Base-by-base conservation (phyloP, 2,888 invertebrate genomes). In the Ophraella communa region DNA sequence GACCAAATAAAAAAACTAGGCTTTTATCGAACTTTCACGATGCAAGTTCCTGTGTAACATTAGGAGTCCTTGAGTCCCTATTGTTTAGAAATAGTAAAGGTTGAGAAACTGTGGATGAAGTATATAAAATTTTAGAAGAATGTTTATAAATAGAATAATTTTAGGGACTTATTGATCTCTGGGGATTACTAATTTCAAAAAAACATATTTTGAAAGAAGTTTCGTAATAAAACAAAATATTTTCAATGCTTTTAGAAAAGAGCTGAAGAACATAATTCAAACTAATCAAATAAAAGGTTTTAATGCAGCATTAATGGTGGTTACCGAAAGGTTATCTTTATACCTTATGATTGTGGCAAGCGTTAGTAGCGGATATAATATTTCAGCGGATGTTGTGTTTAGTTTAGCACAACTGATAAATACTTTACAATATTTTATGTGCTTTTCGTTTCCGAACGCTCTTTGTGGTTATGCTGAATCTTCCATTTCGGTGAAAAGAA, bases 261-360 rank as follows among this genome's bases (percentile, higher is more conserved):
- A 67, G 45, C 55, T 64, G 5, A 30, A 33, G n/a, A 51, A 27
- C 14, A 84, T 91, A 57, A 83, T 86, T 68, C 81, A 85, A 52
- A 88, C 89, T 4, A 88, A 90, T 0, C 88, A 88, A 82, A 85
- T 89, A 64, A 84, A 86, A 75, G 89, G 87, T 0, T 87, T 89
- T 72, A 88, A 87, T 3, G 82, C 87, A 14, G 88, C 89, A 0
- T 76, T 87, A 67, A 80, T 87, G 77, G 91, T 95, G 49, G 94
- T 93, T 78, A 92, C 94, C 0, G 92, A 94, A 76, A 88, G 95
- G 68, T 86, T 94, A 45, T 91, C 95, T 1, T 84, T 95, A 10
- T 93, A 91, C 77, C 87, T 92, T 64, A 93, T 93, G 1, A 85
- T 96, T 55, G 84, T 93, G 35, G 86, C 91, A 0, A 94, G 89